Conservation (phyloP, 2,888 invertebrate species). For the Eremobia ochroleuca region DNA sequence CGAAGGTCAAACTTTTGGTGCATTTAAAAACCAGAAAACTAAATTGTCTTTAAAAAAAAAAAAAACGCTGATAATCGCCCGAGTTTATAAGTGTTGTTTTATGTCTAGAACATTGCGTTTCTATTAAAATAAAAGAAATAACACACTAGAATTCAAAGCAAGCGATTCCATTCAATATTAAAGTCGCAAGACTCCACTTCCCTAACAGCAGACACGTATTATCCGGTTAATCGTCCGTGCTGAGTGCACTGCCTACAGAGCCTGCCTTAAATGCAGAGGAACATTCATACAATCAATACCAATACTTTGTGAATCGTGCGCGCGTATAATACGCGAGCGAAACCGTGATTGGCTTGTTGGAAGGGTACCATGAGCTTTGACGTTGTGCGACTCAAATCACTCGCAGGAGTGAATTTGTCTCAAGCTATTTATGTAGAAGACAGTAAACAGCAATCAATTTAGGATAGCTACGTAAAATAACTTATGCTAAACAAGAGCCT, state of each 20-base stretch:
- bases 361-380: constrained; percentile 32
- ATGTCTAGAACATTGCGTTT: background rate
- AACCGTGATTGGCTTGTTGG: constrained; percentile 28
- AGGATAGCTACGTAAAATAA: background rate
- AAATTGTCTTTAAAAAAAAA: no score
- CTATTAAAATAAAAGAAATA: background rate
- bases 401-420: constrained; percentile 1
- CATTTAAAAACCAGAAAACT: background rate
- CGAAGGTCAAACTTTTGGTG: background rate
- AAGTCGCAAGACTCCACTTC: background rate
- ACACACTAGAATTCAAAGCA: background rate
- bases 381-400: constrained; percentile 22
- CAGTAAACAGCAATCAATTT: constrained; percentile 2
- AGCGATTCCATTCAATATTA: constrained; percentile 8
- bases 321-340: constrained; percentile 39
- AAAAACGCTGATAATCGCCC: background rate
- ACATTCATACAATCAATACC: constrained; percentile 64
- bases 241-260: constrained; percentile 10
- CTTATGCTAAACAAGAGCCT: background rate
- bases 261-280: constrained; percentile 35
- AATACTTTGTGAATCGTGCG: constrained; percentile 34
- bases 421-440: background rate
- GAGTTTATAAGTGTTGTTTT: background rate
- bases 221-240: constrained; percentile 3
- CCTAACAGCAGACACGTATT: background rate